A percentile compares a stretch with the other conserved stretches of the same genome.
Conservation (phyloP, 2,113 vertebrate genomes). For the human region DNA sequence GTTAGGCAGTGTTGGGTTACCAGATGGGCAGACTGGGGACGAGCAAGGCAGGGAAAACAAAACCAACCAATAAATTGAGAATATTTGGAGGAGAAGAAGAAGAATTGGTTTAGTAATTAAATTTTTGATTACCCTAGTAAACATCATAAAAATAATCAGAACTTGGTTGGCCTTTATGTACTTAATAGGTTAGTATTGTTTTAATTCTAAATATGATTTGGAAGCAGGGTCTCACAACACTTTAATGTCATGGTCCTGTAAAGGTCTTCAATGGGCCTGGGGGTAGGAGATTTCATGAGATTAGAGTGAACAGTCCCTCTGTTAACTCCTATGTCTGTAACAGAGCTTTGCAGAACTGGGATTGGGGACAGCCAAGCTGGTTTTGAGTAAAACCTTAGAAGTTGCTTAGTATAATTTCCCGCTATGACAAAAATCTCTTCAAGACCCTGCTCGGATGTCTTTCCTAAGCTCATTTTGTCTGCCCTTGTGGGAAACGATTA, state of each 20-base stretch:
- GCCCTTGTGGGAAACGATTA: neutral
- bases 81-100: neutral
- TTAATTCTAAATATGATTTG: neutral
- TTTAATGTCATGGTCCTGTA: neutral
- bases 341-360: neutral
- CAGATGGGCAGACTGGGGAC: neutral
- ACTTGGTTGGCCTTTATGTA: neutral
- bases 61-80: neutral
- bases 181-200: neutral
- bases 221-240: neutral
- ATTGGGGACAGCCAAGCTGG: neutral
- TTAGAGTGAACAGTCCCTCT: neutral
- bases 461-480: neutral
- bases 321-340: neutral
- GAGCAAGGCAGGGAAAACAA: neutral
- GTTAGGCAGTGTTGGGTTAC: neutral
- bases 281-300: neutral
- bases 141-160: neutral
- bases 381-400: neutral
- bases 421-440: neutral
- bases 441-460: neutral
- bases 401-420: neutral
- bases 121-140: neutral
- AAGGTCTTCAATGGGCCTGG: neutral
- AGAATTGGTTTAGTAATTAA: neutral